Evolutionary conservation across 2,113 vertebrate genomes (phyloP), one percentile per base, ranked within the genome.

Genomic region (Etheostoma cragini): DNA sequence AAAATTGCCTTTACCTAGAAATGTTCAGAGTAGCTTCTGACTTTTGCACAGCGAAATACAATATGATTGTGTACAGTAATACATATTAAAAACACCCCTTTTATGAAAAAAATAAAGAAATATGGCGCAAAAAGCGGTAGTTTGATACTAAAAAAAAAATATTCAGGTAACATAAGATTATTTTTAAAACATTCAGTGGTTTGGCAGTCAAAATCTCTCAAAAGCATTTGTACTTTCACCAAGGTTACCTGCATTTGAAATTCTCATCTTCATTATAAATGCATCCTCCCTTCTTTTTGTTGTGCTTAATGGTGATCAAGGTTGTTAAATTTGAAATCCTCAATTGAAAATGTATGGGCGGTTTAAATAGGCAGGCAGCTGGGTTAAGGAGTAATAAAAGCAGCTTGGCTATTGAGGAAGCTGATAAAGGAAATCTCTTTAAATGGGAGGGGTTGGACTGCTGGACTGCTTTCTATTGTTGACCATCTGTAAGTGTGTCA

Each of bases 401-500:
- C 88, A 94, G 94, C 93, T 95, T 93, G 89, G 56, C 85, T 82
- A 85, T 91, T 92, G 92, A 93, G 76, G 83, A 95, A 95, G 91
- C 95, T 95, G 93, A 96, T 97, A 94, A 96, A 92, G 87, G 90
- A 93, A 96, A 96, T 95, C 93, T 88, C 80, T 94, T 91, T 94
- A 91, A 92, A 14, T 88, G 87, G 92, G 89, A 91, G 91, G 85
- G 83, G 85, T 56, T 88, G 93, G 86, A 91, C 91, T 57, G 85
- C 88, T 85, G 86, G 89, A 84, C 93, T 90, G 93, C 94, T 94
- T 94, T 94, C 95, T 95, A 95, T 96, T 97, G 96, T 96, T 96
- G 93, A 93, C 96, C 96, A 97, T 97, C 96, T 97, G 96, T 93
- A 96, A 91, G 89, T 89, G 92, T 92, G 90, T 92, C 83, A 50